Evolutionary conservation across 1,140 invertebrate species (phyloP).

Genomic region (Tyrophagus putrescentiae): DNA sequence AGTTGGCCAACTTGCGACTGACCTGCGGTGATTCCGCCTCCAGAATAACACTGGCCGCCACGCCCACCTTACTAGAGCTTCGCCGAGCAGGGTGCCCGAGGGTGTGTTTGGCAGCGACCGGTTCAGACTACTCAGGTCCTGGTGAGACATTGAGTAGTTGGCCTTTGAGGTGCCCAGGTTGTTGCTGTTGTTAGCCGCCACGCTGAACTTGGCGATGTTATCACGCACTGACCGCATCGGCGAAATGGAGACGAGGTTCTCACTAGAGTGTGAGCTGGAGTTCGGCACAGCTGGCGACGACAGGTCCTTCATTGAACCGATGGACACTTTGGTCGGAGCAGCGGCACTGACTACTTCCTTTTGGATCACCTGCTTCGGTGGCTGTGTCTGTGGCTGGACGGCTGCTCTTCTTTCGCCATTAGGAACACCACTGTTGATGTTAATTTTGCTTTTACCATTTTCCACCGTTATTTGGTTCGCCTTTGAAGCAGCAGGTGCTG

Average conservation of each 20-base stretch:
- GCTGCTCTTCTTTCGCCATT: too few species aligned
- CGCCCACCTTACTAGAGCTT: not conserved
- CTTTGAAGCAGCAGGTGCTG: not conserved
- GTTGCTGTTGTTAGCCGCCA: too few species aligned
- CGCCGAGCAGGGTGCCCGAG: not conserved
- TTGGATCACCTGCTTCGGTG: not conserved
- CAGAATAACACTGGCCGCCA: not conserved
- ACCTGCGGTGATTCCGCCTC: not conserved
- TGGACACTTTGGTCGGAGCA: not conserved
- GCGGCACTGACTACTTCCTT: too few species aligned
- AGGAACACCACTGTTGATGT: not conserved
- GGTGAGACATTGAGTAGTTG: not conserved
- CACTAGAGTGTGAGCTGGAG: not conserved
- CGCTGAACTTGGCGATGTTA: not conserved
- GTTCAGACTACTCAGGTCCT: not conserved
- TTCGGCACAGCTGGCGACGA: not conserved
- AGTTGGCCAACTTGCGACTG: not conserved
- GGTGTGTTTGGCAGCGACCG: not conserved
- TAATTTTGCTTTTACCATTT: slow-evolving; percentile 6
- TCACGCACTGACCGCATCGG: not conserved
- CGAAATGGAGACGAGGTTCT: not conserved
- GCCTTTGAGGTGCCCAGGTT: not conserved
- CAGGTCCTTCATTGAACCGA: not conserved
- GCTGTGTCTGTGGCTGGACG: too few species aligned
- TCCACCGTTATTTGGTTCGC: not conserved